Evolutionary conservation across 1,140 invertebrate genomes (phyloP), one percentile per base, ranked within the genome.

Genomic region (Bombus waltoni): DNA sequence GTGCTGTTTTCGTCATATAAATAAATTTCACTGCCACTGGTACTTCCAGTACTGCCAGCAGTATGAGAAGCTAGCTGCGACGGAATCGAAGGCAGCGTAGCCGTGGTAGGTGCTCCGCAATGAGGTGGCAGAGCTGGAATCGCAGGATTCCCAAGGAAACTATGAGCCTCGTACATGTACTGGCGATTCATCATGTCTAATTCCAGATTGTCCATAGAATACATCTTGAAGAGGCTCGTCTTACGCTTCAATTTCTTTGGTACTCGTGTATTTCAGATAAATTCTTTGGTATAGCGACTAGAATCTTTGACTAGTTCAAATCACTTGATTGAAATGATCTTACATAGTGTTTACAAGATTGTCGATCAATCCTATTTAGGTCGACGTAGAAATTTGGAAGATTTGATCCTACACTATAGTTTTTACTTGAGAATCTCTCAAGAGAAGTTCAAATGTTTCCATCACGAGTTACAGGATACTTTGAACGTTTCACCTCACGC

Each of bases 171-270:
- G 91, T 96, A 96, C 81, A 96, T 95, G 79, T 96, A 96, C 91
- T 96, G 96, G 10, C 95, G 93, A 80, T 96, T 96, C 90, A 96
- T 95, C 80, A 94, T 94, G 59, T 96, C 95, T 42, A 95, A 82
- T 81, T 96, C 95, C 66, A 96, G 90, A 92, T 96, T 95, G n/a
- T 96, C 95, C 95, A 96, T 95, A 9, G 94, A 95, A 91, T 96
- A 96, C 95, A 96, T 95, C 72, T 93, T 93, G 32, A 47, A 5
- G 25, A 44, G 5, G 2, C 5, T 65, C 25, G 6, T 4, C 9
- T 62, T 57, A 1, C 5, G 3, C 25, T 38, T 22, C 1, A 66
- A 47, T 25, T 8, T 35, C 9, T 66, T 32, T 28, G 15, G 3
- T n/a, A 32, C 25, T 8, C 15, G 10, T 65, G 1, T 18, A 53